Evolutionary conservation across 2,888 invertebrate species (phyloP).

Genomic region (Dicycla oo): DNA sequence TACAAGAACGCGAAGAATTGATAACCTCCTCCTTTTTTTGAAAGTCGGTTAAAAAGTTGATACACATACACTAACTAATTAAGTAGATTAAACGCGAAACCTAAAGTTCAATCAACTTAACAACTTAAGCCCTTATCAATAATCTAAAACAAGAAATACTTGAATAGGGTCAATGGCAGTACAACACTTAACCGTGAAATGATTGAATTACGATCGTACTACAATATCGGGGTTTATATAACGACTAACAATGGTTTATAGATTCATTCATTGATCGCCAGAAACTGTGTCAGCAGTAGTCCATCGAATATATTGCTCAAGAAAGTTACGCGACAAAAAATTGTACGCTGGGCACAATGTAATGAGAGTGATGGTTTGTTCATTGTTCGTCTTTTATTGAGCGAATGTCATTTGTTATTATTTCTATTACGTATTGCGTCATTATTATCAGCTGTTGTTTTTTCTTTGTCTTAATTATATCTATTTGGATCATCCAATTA

Average conservation of each 20-base stretch:
- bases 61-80: not conserved
- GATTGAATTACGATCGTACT: constrained; percentile 63
- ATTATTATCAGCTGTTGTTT: not conserved
- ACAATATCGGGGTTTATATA: constrained; percentile 59
- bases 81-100: no score
- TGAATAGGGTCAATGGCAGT: constrained; percentile 64
- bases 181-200: constrained; percentile 59
- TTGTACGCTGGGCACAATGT: constrained; percentile 16
- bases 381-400: constrained; percentile 38
- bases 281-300: constrained; percentile 46
- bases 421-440: constrained; percentile 22
- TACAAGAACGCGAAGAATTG: no score
- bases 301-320: constrained; percentile 47
- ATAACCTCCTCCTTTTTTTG: no score
- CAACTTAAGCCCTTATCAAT: constrained; percentile 43
- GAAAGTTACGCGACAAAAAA: constrained; percentile 47
- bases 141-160: constrained; percentile 53
- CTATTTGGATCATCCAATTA: not conserved
- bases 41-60: no score
- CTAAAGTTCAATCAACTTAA: constrained; percentile 34
- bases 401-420: constrained; percentile 16
- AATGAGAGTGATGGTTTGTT: constrained; percentile 23
- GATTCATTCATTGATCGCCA: constrained; percentile 62
- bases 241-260: constrained; percentile 44
- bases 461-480: not conserved